Conservation (phyloP, 2,113 vertebrate species). For the Pycnonotus jocosus region DNA sequence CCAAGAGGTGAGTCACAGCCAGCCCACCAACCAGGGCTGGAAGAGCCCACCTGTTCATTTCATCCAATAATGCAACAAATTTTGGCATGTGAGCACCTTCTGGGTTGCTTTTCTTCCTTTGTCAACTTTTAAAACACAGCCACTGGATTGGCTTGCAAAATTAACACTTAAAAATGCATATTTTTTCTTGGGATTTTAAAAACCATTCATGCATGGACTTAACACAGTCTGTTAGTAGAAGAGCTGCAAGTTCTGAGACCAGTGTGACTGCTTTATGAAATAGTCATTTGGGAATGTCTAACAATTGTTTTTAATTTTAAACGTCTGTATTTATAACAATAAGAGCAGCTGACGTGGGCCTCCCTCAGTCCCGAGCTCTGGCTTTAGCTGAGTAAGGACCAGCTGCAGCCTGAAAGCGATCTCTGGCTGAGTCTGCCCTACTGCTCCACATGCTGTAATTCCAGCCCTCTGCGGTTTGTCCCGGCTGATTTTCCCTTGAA, state of each 20-base stretch:
- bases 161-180: not conserved
- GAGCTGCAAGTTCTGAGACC: not conserved
- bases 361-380: not conserved
- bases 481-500: conserved; percentile 20
- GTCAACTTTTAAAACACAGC: not conserved
- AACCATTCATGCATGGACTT: not conserved
- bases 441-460: not conserved
- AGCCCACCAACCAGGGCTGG: not conserved
- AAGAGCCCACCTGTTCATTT: not conserved
- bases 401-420: not conserved
- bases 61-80: not conserved
- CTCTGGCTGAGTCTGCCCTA: not conserved
- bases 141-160: not conserved
- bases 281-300: not conserved
- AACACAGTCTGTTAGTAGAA: not conserved
- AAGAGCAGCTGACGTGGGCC: not conserved
- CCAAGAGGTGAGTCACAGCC: not conserved
- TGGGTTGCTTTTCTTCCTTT: not conserved
- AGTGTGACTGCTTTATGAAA: not conserved
- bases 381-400: not conserved
- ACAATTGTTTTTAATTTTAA: conserved; percentile 8
- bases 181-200: not conserved
- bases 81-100: not conserved
- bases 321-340: not conserved
- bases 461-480: not conserved